Percentiles rank a stretch among this genome's conserved stretches.
Evolutionary conservation across 1,140 invertebrate genomes (phyloP).

Genomic region (Liolophura sinensis): DNA sequence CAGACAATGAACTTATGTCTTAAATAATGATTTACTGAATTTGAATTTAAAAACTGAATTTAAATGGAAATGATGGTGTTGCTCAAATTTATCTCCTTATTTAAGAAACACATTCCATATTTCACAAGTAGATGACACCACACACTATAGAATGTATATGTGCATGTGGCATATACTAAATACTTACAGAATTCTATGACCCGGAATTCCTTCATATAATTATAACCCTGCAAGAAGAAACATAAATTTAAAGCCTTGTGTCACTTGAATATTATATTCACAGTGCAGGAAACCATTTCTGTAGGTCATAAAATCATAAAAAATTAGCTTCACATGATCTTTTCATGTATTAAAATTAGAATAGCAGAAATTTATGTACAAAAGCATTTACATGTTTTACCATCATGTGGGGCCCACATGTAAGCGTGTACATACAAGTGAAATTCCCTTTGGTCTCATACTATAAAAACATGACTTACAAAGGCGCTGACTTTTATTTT

Average conservation of each 20-base stretch:
- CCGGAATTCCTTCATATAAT: constrained; percentile 78
- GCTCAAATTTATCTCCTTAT: background rate
- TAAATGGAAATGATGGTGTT: background rate
- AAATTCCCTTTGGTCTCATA: background rate
- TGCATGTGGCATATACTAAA: background rate
- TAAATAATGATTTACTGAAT: too few relatives aligned
- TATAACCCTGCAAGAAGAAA: constrained; percentile 69
- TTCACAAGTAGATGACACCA: background rate
- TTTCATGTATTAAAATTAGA: too few relatives aligned
- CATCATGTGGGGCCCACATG: too few relatives aligned
- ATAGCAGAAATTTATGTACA: too few relatives aligned
- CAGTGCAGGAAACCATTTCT: too few relatives aligned
- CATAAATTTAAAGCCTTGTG: constrained; percentile 2
- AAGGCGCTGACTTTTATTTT: constrained; percentile 81
- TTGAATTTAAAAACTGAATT: background rate
- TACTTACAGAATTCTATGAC: constrained; percentile 96
- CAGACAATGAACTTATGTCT: too few relatives aligned
- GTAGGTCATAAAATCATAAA: too few relatives aligned
- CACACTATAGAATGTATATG: background rate
- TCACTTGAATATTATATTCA: too few relatives aligned
- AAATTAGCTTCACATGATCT: too few relatives aligned
- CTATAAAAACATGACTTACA: constrained; percentile 38
- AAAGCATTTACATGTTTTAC: too few relatives aligned
- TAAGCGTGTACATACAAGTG: too few relatives aligned
- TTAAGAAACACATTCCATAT: background rate